phyloP scores from a whole-genome alignment of 2,113 vertebrate species.

The Parotia lawesii region DNA sequence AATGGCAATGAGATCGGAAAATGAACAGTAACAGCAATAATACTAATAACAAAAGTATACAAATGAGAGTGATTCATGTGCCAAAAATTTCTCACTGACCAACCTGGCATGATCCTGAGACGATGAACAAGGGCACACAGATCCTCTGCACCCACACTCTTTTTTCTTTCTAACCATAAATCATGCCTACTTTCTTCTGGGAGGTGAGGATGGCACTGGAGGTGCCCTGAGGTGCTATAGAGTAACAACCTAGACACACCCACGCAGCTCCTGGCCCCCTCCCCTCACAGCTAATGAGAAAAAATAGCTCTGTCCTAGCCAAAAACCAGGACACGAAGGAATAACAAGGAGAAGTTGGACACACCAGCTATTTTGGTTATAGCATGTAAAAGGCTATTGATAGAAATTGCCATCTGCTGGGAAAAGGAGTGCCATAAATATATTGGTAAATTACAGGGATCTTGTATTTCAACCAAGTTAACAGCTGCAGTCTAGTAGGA shows the following conservation, averaged over 20 bases:
- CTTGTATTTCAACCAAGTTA: not conserved
- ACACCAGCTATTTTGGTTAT: not conserved
- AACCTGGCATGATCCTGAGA: rapidly evolving
- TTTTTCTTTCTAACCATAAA: not conserved
- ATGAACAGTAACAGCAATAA: not conserved
- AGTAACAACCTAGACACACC: no score
- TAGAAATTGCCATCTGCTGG: not conserved
- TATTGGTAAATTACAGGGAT: not conserved
- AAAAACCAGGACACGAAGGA: not conserved
- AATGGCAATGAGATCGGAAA: not conserved
- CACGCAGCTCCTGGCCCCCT: not conserved
- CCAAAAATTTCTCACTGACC: not conserved
- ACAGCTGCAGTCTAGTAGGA: not conserved
- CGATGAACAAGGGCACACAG: not conserved
- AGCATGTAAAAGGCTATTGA: not conserved
- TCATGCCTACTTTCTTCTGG: not conserved
- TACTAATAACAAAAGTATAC: not conserved
- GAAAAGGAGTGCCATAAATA: not conserved
- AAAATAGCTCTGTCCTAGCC: not conserved
- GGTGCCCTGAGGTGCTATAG: not conserved
- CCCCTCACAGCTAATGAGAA: not conserved
- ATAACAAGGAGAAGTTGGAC: not conserved
- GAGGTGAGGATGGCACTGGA: not conserved
- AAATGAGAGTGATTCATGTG: not conserved
- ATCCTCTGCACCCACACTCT: no score